A percentile compares a stretch with the other conserved stretches of the same genome.
Conservation (phyloP, 1,140 invertebrate genomes). For the Forficula auricularia region DNA sequence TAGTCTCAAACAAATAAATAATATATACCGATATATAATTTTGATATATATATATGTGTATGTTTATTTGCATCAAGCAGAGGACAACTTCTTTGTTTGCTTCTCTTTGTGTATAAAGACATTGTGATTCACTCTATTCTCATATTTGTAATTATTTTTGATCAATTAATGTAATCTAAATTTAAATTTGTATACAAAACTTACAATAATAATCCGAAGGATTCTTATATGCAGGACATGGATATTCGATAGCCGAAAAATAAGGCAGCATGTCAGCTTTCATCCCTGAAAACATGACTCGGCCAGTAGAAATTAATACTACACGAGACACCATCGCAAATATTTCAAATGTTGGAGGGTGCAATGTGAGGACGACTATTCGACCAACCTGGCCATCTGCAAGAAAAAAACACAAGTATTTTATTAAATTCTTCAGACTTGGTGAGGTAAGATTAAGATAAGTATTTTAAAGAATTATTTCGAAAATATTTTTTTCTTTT, state of each 20-base stretch:
- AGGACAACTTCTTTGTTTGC: too few relatives aligned
- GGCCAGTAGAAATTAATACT: conserved; percentile 67
- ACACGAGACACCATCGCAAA: conserved; percentile 84
- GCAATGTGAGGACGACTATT: conserved; percentile 78
- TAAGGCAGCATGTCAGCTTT: conserved; percentile 79
- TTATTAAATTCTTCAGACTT: too few relatives aligned
- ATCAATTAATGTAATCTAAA: too few relatives aligned
- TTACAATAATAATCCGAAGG: conserved; percentile 89
- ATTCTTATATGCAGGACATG: conserved; percentile 89
- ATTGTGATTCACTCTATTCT: too few relatives aligned
- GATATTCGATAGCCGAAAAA: conserved; percentile 84
- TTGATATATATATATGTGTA: too few relatives aligned
- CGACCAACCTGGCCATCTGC: conserved; percentile 27
- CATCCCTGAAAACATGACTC: conserved; percentile 78
- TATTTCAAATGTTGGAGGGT: conserved; percentile 88
- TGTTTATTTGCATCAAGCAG: too few relatives aligned
- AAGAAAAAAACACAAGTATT: conserved; percentile 9
- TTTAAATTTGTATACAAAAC: conserved; percentile 20
- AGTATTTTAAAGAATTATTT: conserved; percentile 1
- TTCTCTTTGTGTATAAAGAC: too few relatives aligned
- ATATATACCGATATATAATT: too few relatives aligned
- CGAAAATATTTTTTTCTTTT: not conserved
- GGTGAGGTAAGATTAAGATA: too few relatives aligned
- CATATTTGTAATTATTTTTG: too few relatives aligned
- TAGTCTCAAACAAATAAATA: too few relatives aligned